A percentile compares a stretch with the other conserved stretches of the same genome.
These are phyloP conservation scores for Saxidomus purpurata DNA, from an alignment of 1,140 invertebrate species.

Conservation along the genomic window DNA sequence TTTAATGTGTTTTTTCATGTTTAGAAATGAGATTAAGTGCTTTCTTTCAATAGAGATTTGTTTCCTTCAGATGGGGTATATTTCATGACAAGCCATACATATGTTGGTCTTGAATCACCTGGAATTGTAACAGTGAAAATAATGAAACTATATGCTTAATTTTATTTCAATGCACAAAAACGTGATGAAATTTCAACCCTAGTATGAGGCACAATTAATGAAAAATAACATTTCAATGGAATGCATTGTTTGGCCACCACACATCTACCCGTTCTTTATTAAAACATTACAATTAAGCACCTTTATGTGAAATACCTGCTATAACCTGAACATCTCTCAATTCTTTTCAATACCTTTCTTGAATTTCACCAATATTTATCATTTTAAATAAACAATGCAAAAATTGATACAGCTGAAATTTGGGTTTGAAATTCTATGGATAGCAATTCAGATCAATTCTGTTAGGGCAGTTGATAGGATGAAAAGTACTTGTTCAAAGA, in stretches of 20 bases:
- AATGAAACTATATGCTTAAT: background rate
- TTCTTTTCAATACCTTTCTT: too few species aligned
- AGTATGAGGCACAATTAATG: background rate
- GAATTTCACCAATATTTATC: too few species aligned
- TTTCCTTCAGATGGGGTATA: background rate
- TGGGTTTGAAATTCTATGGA: too few species aligned
- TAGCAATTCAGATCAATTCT: too few species aligned
- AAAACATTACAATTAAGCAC: background rate
- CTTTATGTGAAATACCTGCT: too few species aligned
- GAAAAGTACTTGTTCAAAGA: too few species aligned
- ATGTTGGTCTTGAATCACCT: background rate
- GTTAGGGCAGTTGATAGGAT: too few species aligned
- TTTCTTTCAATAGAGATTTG: background rate
- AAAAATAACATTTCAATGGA: conserved; percentile 30
- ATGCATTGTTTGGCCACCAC: background rate
- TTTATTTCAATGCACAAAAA: conserved; percentile 1
- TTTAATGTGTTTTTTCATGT: conserved; percentile 10
- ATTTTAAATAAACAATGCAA: too few species aligned
- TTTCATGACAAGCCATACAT: conserved; percentile 5
- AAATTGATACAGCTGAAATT: too few species aligned
- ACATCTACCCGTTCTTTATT: background rate
- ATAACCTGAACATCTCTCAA: too few species aligned
- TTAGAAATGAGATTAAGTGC: conserved; percentile 6
- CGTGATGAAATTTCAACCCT: conserved; percentile 29
- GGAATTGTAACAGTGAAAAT: background rate